Evolutionary conservation across 2,888 invertebrate genomes (phyloP).

Genomic region (Pseudanteris insignis): DNA sequence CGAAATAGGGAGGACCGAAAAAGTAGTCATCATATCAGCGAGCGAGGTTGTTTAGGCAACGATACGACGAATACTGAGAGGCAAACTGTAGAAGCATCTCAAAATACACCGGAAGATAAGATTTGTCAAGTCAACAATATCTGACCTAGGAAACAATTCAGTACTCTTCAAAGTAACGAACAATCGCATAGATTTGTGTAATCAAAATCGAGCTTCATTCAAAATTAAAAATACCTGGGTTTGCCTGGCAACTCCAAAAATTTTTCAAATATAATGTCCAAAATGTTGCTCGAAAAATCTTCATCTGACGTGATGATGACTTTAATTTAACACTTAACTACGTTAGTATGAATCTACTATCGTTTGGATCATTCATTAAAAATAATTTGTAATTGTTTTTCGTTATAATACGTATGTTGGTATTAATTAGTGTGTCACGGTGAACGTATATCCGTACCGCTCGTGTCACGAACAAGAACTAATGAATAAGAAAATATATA

Average conservation of each 20-base stretch:
- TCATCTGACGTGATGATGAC: no score
- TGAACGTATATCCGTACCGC: slow-evolving; percentile 56
- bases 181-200: background rate
- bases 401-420: no score
- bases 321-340: no score
- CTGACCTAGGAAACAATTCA: slow-evolving; percentile 36
- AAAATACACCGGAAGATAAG: slow-evolving; percentile 57
- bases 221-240: no score
- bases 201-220: background rate
- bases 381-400: no score
- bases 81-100: slow-evolving; percentile 59
- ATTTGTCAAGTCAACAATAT: slow-evolving; percentile 60
- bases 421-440: no score
- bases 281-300: no score
- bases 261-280: no score
- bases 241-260: no score
- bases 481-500: slow-evolving; percentile 26
- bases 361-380: no score
- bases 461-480: slow-evolving; percentile 6
- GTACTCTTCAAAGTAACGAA: background rate
- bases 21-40: slow-evolving; percentile 57
- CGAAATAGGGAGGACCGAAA: slow-evolving; percentile 49
- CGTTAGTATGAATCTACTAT: no score
- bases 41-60: slow-evolving; percentile 70
- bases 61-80: slow-evolving; percentile 76